Percentiles rank a stretch among this genome's conserved stretches.
Evolutionary conservation across 2,797 vertebrate species (phyloP).

Genomic region (Garrulus glandarius): DNA sequence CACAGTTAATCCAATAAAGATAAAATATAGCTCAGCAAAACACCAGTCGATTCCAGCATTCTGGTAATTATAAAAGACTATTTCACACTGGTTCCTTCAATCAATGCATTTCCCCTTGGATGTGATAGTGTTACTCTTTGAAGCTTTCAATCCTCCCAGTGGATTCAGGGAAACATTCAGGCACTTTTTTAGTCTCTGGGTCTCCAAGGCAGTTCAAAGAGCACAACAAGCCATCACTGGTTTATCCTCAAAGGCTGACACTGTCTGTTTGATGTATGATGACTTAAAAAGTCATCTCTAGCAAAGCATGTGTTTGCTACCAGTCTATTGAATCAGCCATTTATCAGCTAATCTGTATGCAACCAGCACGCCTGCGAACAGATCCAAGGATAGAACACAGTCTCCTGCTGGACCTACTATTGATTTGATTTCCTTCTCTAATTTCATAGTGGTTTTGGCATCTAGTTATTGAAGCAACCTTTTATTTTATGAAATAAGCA

Average conservation of each 20-base stretch:
- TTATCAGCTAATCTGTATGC: constrained; percentile 82
- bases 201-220: constrained; percentile 79
- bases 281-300: constrained; percentile 79
- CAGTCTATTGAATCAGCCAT: constrained; percentile 73
- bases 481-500: constrained; percentile 42
- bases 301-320: constrained; percentile 76
- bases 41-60: constrained; percentile 79
- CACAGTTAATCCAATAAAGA: constrained; percentile 85
- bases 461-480: constrained; percentile 39
- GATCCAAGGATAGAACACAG: constrained; percentile 68
- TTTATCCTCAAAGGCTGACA: constrained; percentile 82
- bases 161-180: constrained; percentile 73
- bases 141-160: constrained; percentile 75
- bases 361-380: constrained; percentile 59
- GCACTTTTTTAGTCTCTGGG: constrained; percentile 67
- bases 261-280: constrained; percentile 80
- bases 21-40: constrained; percentile 82
- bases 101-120: constrained; percentile 75
- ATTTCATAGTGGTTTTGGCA: constrained; percentile 71
- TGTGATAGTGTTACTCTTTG: constrained; percentile 73
- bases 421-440: constrained; percentile 75
- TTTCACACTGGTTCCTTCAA: constrained; percentile 80
- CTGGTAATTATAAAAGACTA: constrained; percentile 82
- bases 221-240: constrained; percentile 76
- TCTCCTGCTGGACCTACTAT: constrained; percentile 69